phyloP scores from a whole-genome alignment of 2,113 vertebrate species.

The Marmota monax region DNA sequence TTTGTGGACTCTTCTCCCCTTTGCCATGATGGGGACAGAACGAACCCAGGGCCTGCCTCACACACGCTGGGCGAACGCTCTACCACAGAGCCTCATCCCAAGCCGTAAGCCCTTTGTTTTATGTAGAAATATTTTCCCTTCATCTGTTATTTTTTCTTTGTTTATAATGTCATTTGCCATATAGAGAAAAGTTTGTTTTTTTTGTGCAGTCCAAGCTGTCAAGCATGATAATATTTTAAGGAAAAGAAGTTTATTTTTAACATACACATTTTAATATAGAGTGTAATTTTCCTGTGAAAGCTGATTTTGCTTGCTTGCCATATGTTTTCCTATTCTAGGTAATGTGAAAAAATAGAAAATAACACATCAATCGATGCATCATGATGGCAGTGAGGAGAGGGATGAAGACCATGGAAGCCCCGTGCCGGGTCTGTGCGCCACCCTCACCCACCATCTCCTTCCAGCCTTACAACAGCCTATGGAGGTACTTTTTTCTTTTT shows the following conservation, averaged over 20 bases:
- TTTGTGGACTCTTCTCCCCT: neutral
- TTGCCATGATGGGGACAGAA: no score
- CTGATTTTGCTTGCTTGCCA: constrained; percentile 34
- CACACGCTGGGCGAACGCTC: neutral
- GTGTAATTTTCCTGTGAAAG: neutral
- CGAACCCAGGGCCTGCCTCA: neutral
- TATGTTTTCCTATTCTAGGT: constrained; percentile 67
- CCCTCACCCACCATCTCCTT: no score
- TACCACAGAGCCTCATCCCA: no score
- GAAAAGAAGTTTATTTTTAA: constrained; percentile 68
- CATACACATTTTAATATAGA: constrained; percentile 55
- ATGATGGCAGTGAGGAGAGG: fast-evolving
- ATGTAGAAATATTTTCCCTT: neutral
- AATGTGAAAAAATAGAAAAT: constrained; percentile 35
- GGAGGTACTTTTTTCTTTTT: neutral
- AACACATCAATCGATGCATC: neutral
- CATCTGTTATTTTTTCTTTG: constrained; percentile 53
- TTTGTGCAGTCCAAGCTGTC: constrained; percentile 55
- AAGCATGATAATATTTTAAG: constrained; percentile 68
- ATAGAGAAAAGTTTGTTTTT: constrained; percentile 56
- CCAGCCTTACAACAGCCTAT: neutral
- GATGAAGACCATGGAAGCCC: fast-evolving
- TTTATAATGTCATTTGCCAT: neutral
- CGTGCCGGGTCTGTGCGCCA: no score
- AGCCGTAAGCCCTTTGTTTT: neutral